phyloP scores from a whole-genome alignment of 1,140 invertebrate species.

The Formica exsecta region DNA sequence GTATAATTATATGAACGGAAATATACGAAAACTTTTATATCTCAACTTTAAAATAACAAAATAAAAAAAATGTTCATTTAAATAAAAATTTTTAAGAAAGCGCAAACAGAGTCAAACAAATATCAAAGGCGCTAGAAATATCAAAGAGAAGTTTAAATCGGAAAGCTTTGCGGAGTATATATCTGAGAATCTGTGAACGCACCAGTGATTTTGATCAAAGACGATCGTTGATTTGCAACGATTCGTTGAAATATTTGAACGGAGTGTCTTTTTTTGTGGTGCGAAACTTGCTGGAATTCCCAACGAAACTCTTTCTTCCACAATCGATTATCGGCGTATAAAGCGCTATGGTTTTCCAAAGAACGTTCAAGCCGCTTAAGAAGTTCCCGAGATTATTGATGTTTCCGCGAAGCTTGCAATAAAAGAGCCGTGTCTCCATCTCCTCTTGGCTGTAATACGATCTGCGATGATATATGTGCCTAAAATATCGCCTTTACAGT shows the following conservation, averaged over 20 bases:
- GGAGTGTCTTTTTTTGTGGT: slow-evolving; percentile 25
- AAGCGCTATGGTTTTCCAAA: slow-evolving; percentile 22
- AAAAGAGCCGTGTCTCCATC: slow-evolving; percentile 52
- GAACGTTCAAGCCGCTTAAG: slow-evolving; percentile 43
- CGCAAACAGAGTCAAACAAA: slow-evolving; percentile 6
- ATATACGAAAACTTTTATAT: neutral
- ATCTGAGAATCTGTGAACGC: slow-evolving; percentile 4
- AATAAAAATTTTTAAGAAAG: slow-evolving; percentile 5
- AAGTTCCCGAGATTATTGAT: slow-evolving; percentile 72
- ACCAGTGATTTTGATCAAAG: slow-evolving; percentile 42
- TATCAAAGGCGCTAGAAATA: slow-evolving; percentile 12
- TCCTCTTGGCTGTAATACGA: slow-evolving; percentile 39
- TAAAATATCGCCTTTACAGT: slow-evolving; percentile 34
- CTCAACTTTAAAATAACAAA: slow-evolving; percentile 29
- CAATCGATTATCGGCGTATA: slow-evolving; percentile 53
- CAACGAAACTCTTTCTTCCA: slow-evolving; percentile 25
- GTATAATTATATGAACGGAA: neutral
- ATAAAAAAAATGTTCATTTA: slow-evolving; percentile 34
- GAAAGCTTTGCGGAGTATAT: slow-evolving; percentile 20
- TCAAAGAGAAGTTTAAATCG: slow-evolving; percentile 33
- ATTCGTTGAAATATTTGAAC: slow-evolving; percentile 14
- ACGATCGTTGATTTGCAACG: slow-evolving; percentile 37
- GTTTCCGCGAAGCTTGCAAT: slow-evolving; percentile 50
- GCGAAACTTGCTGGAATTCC: slow-evolving; percentile 14
- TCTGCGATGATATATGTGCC: slow-evolving; percentile 39